phyloP scores from a whole-genome alignment of 2,888 invertebrate species.

The Epistrophe eligans region DNA sequence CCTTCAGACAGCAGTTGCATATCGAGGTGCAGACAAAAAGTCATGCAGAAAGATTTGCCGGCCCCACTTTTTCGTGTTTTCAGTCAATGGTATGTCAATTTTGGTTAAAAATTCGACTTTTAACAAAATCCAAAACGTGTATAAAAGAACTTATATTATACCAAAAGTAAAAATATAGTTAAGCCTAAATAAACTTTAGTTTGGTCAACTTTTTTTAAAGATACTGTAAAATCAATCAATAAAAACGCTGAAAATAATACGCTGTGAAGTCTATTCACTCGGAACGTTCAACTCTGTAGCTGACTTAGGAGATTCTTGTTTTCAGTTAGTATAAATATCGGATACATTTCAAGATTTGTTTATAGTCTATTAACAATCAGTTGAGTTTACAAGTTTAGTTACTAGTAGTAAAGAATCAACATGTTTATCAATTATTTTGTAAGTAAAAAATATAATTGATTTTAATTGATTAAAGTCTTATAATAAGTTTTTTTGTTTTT shows the following conservation, averaged over 20 bases:
- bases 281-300: not conserved
- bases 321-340: not conserved
- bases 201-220: too few relatives aligned
- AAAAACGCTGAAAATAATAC: not conserved
- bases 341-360: not conserved
- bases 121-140: too few relatives aligned
- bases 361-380: not conserved
- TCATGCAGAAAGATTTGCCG: too few relatives aligned
- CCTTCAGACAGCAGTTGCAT: too few relatives aligned
- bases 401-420: not conserved
- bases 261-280: not conserved
- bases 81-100: too few relatives aligned
- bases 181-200: too few relatives aligned
- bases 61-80: too few relatives aligned
- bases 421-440: constrained; percentile 26
- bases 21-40: too few relatives aligned
- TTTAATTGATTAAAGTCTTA: too few relatives aligned
- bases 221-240: not conserved
- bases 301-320: not conserved
- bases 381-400: constrained; percentile 1
- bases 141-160: too few relatives aligned
- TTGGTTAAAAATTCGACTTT: too few relatives aligned
- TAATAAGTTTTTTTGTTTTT: not conserved
- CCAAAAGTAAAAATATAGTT: too few relatives aligned
- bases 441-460: not conserved